phyloP scores from a whole-genome alignment of 2,888 invertebrate genomes.

The Tetropium fuscum region DNA sequence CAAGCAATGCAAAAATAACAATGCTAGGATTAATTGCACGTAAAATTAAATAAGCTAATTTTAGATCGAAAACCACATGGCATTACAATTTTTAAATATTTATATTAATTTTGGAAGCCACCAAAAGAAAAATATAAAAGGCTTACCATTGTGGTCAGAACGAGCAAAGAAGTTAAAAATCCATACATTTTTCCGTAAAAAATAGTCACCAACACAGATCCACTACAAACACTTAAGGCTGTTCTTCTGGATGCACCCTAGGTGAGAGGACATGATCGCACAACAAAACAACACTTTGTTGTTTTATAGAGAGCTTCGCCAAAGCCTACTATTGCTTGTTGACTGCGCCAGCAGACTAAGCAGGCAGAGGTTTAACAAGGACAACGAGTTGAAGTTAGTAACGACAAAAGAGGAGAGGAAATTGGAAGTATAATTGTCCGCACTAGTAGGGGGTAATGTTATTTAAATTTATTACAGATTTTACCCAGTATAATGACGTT shows the following conservation, averaged over 20 bases:
- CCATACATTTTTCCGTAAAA: slow-evolving; percentile 13
- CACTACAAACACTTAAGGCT: background rate
- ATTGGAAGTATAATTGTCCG: slow-evolving; percentile 7
- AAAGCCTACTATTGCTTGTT: slow-evolving; percentile 6
- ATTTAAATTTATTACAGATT: slow-evolving; percentile 21
- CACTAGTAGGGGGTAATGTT: slow-evolving; percentile 3
- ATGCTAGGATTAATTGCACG: too few relatives aligned
- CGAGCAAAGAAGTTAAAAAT: background rate
- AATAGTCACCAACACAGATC: slow-evolving; percentile 5
- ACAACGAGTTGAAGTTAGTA: slow-evolving; percentile 13
- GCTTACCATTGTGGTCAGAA: slow-evolving; percentile 16
- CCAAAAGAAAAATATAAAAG: too few relatives aligned
- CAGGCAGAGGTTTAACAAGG: slow-evolving; percentile 18
- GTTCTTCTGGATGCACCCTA: background rate
- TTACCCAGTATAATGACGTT: slow-evolving; percentile 5
- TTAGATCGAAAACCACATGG: too few relatives aligned
- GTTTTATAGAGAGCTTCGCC: slow-evolving; percentile 4
- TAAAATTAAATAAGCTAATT: too few relatives aligned
- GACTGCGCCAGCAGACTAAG: slow-evolving; percentile 18
- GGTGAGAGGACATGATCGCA: background rate
- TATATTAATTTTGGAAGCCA: too few relatives aligned
- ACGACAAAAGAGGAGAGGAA: slow-evolving; percentile 15
- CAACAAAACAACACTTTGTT: slow-evolving; percentile 5
- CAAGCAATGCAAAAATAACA: too few relatives aligned
- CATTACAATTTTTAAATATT: too few relatives aligned